Conservation (phyloP, 2,888 invertebrate genomes). For the Rhogogaster chlorosoma region DNA sequence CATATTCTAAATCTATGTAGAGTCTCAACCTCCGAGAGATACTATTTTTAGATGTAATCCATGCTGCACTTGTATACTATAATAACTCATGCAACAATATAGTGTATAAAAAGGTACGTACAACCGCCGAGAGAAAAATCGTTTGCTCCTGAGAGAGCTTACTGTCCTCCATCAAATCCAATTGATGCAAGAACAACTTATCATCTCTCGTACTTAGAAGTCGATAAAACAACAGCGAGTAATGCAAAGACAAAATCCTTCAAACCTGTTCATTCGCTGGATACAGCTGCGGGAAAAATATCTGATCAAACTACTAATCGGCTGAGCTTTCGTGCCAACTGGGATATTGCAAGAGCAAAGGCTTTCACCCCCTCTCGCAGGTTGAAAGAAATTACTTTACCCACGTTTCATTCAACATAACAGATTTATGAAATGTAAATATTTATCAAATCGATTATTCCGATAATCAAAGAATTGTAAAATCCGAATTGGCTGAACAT, state of each 20-base stretch:
- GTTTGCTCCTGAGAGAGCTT: slow-evolving; percentile 67
- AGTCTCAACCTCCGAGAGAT: not conserved
- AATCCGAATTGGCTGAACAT: not conserved
- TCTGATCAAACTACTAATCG: slow-evolving; percentile 68
- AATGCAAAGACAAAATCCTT: slow-evolving; percentile 62
- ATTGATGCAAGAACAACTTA: slow-evolving; percentile 71
- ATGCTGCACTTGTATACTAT: not conserved
- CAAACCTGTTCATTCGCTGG: slow-evolving; percentile 64
- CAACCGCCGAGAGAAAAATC: slow-evolving; percentile 71
- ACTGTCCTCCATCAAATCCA: slow-evolving; percentile 66
- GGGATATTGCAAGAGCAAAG: slow-evolving; percentile 65
- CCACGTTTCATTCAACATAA: not conserved
- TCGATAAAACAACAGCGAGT: slow-evolving; percentile 55
- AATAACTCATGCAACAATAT: not conserved
- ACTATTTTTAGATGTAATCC: not conserved
- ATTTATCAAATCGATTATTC: not conserved
- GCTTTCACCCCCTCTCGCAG: slow-evolving; percentile 70
- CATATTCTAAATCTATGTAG: not conserved
- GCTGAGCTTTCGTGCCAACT: slow-evolving; percentile 68
- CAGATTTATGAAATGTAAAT: not conserved
- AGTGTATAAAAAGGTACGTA: slow-evolving; percentile 69
- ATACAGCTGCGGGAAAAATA: slow-evolving; percentile 65
- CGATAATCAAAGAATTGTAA: not conserved
- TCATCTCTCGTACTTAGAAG: slow-evolving; percentile 65
- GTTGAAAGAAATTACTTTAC: slow-evolving; percentile 57